Percentiles rank a stretch among this genome's conserved stretches.
These are phyloP conservation scores for Phocoena sinus DNA, from an alignment of 2,113 vertebrate genomes.

Conservation along the genomic window DNA sequence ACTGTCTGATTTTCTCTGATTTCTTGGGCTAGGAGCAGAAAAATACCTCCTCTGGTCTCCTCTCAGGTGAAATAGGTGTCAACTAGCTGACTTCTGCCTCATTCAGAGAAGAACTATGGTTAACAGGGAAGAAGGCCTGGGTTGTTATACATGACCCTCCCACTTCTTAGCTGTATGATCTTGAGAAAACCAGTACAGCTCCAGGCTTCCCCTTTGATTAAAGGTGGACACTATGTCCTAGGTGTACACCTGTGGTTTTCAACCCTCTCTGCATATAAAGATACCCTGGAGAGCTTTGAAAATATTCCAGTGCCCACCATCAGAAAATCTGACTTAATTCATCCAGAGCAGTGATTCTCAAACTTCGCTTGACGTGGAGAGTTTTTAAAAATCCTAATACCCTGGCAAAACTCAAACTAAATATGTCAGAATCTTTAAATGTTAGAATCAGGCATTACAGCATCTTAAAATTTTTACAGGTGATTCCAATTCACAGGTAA, in stretches of 20 bases:
- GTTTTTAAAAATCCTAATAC: neutral
- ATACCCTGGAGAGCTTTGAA: neutral
- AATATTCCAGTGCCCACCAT: neutral
- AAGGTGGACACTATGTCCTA: neutral
- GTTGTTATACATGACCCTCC: neutral
- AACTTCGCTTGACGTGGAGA: neutral
- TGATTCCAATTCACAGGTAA: neutral
- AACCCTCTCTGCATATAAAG: neutral
- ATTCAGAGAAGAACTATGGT: neutral
- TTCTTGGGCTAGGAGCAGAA: neutral
- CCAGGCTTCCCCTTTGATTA: neutral
- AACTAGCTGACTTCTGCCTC: neutral
- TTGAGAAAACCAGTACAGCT: neutral
- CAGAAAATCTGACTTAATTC: neutral
- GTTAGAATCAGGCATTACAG: neutral
- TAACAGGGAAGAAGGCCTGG: neutral
- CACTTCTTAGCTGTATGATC: neutral
- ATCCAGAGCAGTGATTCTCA: neutral
- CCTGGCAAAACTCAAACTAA: neutral
- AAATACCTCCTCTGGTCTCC: neutral
- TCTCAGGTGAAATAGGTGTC: neutral
- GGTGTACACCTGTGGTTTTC: neutral
- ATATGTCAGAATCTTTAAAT: neutral
- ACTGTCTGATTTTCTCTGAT: neutral
- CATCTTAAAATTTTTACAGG: neutral